Percentiles rank a stretch among this genome's conserved stretches.
These are phyloP conservation scores for Hephaestus fuliginosus DNA, from an alignment of 2,797 vertebrate genomes.

Conservation along the genomic window DNA sequence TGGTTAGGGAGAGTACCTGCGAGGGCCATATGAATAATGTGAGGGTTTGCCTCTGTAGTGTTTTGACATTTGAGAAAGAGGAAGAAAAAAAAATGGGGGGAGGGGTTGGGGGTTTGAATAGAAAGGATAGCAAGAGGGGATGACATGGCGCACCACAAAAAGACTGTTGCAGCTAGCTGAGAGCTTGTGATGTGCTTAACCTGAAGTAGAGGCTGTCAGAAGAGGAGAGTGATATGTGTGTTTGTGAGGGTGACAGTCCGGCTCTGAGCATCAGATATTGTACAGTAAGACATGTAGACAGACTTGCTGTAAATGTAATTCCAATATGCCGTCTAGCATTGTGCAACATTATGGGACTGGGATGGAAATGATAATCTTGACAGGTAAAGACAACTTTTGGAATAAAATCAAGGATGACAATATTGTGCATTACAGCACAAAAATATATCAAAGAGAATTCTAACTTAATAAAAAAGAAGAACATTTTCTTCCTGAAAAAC, in stretches of 20 bases:
- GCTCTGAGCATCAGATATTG: background rate
- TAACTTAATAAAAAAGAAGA: background rate
- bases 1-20: slow-evolving; percentile 17
- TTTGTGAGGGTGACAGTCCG: slow-evolving; percentile 38
- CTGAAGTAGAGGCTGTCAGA: slow-evolving; percentile 38
- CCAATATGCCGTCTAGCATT: slow-evolving; percentile 13
- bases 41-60: background rate
- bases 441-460: slow-evolving; percentile 15
- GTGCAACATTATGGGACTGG: background rate
- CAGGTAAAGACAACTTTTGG: background rate
- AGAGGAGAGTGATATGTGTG: slow-evolving; percentile 28
- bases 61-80: slow-evolving; percentile 22
- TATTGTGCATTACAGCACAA: background rate
- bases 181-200: slow-evolving; percentile 36
- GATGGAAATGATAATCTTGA: background rate
- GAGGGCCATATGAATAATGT: slow-evolving; percentile 8
- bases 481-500: slow-evolving; percentile 1
- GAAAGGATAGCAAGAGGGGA: background rate
- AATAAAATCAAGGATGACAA: background rate
- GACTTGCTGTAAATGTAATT: slow-evolving; percentile 21
- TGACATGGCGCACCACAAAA: slow-evolving; percentile 1
- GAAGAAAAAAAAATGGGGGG: background rate
- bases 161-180: slow-evolving; percentile 12
- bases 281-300: too few species aligned
- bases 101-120: background rate